Evolutionary conservation across 1,140 invertebrate species (phyloP).

Genomic region (Zaprionus davidi): DNA sequence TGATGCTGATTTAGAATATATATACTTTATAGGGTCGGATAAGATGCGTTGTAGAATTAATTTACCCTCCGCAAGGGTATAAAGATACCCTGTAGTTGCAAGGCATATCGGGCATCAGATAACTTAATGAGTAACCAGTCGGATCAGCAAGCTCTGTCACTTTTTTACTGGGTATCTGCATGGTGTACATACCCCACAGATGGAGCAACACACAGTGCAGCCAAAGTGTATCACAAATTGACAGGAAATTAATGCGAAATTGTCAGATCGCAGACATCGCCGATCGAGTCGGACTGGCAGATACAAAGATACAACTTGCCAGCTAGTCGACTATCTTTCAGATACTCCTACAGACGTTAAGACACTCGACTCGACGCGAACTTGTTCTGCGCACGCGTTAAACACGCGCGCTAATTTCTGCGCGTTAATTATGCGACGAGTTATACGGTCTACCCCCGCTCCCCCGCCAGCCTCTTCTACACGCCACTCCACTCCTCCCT

Average conservation of each 20-base stretch:
- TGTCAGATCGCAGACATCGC: conserved; percentile 25
- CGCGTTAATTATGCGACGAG: conserved; percentile 49
- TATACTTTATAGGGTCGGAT: too few species aligned
- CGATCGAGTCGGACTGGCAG: conserved; percentile 18
- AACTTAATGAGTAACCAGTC: neutral
- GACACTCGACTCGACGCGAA: conserved; percentile 12
- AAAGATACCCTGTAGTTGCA: too few species aligned
- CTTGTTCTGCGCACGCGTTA: conserved; percentile 50
- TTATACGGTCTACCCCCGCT: conserved; percentile 3
- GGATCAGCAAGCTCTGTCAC: neutral
- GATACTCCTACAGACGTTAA: conserved; percentile 11
- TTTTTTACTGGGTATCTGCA: neutral
- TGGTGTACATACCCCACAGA: neutral
- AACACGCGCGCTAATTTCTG: conserved; percentile 57
- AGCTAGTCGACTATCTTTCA: neutral
- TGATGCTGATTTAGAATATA: too few species aligned
- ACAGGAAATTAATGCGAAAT: conserved; percentile 42
- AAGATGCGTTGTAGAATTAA: too few species aligned
- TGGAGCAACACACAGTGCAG: neutral
- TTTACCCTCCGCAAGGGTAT: too few species aligned
- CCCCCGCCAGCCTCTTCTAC: neutral
- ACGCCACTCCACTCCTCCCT: neutral
- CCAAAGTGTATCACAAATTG: conserved; percentile 18
- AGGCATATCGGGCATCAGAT: neutral
- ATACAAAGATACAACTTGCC: neutral